Evolutionary conservation across 2,888 invertebrate species (phyloP).

Genomic region (Chironomus tentans): DNA sequence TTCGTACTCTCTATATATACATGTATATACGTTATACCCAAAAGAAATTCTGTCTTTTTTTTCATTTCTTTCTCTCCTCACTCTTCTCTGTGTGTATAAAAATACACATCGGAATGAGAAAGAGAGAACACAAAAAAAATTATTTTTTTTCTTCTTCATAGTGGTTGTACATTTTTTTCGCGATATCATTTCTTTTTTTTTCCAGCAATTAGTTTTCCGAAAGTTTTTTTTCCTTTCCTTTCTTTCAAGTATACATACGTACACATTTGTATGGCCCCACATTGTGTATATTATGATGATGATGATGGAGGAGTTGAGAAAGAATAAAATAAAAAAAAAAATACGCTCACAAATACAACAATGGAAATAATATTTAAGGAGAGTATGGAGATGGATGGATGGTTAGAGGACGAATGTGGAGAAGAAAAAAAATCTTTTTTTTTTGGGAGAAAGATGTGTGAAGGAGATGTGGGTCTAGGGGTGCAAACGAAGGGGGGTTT

Average conservation of each 20-base stretch:
- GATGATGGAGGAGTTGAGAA: background rate
- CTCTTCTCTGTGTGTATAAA: too few species aligned
- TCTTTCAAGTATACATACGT: constrained; percentile 10
- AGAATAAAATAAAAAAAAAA: background rate
- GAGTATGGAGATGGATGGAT: constrained; percentile 7
- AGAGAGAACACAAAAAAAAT: background rate
- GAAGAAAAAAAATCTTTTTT: constrained; percentile 1
- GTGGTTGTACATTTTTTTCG: constrained; percentile 27
- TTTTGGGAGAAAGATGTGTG: background rate
- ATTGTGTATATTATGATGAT: background rate
- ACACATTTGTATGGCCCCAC: background rate
- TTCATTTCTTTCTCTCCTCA: constrained; percentile 6
- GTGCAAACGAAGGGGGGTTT: too few species aligned
- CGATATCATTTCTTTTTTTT: constrained; percentile 28
- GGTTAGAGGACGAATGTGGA: background rate
- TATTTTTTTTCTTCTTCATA: constrained; percentile 9
- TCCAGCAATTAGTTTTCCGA: constrained; percentile 28
- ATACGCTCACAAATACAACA: constrained; percentile 20
- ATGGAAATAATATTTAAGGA: constrained; percentile 12
- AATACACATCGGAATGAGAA: too few species aligned
- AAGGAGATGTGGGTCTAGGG: background rate
- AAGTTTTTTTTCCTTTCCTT: constrained; percentile 23
- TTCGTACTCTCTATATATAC: background rate
- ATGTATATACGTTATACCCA: constrained; percentile 1
- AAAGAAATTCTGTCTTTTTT: background rate